These are phyloP conservation scores for Cosmia trapezina DNA, from an alignment of 2,888 invertebrate genomes.

Conservation along the genomic window DNA sequence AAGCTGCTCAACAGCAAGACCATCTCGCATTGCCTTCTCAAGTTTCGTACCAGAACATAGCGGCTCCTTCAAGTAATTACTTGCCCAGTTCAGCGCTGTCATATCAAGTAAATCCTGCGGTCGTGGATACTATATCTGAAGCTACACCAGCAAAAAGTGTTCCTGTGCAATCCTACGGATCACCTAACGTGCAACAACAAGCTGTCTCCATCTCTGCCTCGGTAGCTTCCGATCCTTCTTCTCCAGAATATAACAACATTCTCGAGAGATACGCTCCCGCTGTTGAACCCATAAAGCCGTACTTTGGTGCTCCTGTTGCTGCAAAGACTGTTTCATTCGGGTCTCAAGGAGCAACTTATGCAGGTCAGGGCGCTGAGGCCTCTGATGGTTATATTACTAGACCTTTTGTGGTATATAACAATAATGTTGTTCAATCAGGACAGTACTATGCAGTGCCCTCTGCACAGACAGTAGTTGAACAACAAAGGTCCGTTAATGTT, in stretches of 20 bases:
- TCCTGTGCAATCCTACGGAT: constrained; percentile 11
- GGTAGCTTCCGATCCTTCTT: constrained; percentile 23
- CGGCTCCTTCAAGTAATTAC: constrained; percentile 5
- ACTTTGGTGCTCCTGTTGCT: constrained; percentile 25
- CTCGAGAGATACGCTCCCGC: constrained; percentile 15
- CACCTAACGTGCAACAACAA: constrained; percentile 18
- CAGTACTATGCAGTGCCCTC: constrained; percentile 19
- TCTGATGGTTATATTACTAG: constrained; percentile 6
- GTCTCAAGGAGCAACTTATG: constrained; percentile 6
- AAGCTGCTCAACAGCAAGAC: constrained; percentile 16
- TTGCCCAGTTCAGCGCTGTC: neutral
- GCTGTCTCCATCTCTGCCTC: constrained; percentile 15
- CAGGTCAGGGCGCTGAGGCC: neutral
- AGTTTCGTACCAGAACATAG: constrained; percentile 14
- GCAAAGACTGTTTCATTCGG: constrained; percentile 30
- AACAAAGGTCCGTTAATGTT: constrained; percentile 22
- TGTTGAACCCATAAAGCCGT: constrained; percentile 13
- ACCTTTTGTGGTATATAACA: constrained; percentile 11
- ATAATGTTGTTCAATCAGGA: constrained; percentile 15
- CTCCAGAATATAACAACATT: constrained; percentile 30
- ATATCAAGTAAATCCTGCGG: constrained; percentile 29
- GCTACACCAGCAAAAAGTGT: neutral
- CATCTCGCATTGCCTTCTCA: constrained; percentile 30
- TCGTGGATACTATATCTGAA: constrained; percentile 33
- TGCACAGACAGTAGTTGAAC: constrained; percentile 9